phyloP scores from a whole-genome alignment of 1,140 invertebrate species.

The Drosophila nigromelanica region DNA sequence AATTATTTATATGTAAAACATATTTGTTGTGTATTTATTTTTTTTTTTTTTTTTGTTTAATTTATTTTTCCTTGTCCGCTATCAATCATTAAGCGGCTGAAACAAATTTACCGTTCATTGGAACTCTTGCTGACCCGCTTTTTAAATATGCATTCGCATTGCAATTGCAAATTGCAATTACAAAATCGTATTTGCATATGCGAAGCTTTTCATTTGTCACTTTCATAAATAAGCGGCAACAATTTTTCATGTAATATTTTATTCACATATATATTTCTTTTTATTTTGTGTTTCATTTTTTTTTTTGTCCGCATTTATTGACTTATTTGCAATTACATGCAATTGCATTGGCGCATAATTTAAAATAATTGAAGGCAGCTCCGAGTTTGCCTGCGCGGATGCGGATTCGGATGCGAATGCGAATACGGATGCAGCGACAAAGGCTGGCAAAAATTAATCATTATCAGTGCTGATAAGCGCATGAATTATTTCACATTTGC shows the following conservation, averaged over 20 bases:
- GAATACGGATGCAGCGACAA: slow-evolving; percentile 30
- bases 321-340: slow-evolving; percentile 50
- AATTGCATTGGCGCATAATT: slow-evolving; percentile 46
- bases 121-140: slow-evolving; percentile 24
- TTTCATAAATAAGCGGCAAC: slow-evolving; percentile 49
- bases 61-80: not conserved
- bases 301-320: slow-evolving; percentile 4
- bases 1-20: slow-evolving; percentile 6
- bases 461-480: slow-evolving; percentile 75
- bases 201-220: slow-evolving; percentile 52
- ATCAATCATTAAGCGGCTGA: slow-evolving; percentile 40
- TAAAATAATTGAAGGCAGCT: slow-evolving; percentile 47
- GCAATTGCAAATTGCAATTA: slow-evolving; percentile 38
- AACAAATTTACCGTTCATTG: not conserved
- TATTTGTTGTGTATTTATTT: no score
- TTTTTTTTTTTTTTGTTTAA: not conserved
- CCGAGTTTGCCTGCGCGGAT: slow-evolving; percentile 3
- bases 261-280: slow-evolving; percentile 8
- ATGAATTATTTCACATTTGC: slow-evolving; percentile 77
- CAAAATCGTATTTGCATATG: slow-evolving; percentile 53
- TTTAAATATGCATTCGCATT: slow-evolving; percentile 37
- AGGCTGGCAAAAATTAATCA: slow-evolving; percentile 68
- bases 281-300: not conserved
- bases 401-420: slow-evolving; percentile 2
- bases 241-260: slow-evolving; percentile 49